A percentile compares a stretch with the other conserved stretches of the same genome.
phyloP scores from a whole-genome alignment of 2,888 invertebrate genomes.

The Parasteatoda lunata region DNA sequence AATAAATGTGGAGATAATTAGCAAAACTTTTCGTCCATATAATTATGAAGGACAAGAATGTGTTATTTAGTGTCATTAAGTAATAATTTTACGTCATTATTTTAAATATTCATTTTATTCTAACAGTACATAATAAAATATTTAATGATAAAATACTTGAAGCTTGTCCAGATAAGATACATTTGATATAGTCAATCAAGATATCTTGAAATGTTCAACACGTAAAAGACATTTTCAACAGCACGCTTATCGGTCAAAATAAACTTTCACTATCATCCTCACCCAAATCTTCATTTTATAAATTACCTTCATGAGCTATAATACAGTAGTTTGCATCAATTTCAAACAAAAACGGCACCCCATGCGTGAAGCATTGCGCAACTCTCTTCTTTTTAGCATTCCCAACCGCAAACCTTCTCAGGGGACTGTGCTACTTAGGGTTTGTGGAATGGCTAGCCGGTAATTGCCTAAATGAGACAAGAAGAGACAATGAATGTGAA shows the following conservation, averaged over 20 bases:
- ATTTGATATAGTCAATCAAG: no score
- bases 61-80: no score
- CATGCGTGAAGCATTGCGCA: not conserved
- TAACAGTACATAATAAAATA: no score
- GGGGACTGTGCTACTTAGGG: not conserved
- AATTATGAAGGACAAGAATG: no score
- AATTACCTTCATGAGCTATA: slow-evolving; percentile 33
- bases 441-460: slow-evolving; percentile 36
- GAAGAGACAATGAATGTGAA: slow-evolving; percentile 43
- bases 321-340: slow-evolving; percentile 52
- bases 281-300: slow-evolving; percentile 44
- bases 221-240: slow-evolving; percentile 52
- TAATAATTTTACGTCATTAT: no score
- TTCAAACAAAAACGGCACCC: not conserved
- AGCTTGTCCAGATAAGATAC: no score
- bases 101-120: no score
- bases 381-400: slow-evolving; percentile 37
- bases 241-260: slow-evolving; percentile 34
- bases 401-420: slow-evolving; percentile 24
- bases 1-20: no score
- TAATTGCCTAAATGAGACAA: slow-evolving; percentile 44
- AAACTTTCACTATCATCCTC: not conserved
- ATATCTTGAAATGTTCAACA: slow-evolving; percentile 41
- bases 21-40: no score
- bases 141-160: no score